These are phyloP conservation scores for Deroptyus accipitrinus DNA, from an alignment of 2,113 vertebrate genomes.

Conservation along the genomic window DNA sequence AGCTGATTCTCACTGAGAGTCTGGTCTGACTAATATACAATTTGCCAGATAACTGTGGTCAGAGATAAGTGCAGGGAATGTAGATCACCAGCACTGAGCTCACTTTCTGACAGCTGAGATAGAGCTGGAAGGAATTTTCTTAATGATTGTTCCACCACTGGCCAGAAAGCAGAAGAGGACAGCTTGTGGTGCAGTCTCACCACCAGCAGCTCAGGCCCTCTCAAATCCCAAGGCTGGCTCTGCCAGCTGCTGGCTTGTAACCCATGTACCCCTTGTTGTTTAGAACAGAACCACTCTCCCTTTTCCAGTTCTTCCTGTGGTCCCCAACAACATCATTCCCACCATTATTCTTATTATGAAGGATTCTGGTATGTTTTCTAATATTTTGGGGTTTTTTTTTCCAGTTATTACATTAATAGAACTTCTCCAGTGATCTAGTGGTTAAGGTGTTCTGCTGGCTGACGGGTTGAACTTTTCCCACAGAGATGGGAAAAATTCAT, in stretches of 20 bases:
- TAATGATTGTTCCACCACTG: not conserved
- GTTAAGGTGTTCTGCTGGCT: not conserved
- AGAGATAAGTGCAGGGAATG: not conserved
- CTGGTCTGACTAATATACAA: not conserved
- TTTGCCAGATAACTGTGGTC: not conserved
- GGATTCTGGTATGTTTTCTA: not conserved
- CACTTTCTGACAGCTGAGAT: not conserved
- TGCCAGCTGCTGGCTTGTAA: not conserved
- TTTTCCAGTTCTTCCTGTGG: not conserved
- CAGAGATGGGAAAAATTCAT: not conserved
- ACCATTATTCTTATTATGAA: not conserved
- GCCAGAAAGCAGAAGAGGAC: not conserved
- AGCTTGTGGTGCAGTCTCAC: not conserved
- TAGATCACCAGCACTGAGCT: not conserved
- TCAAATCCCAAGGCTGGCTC: not conserved
- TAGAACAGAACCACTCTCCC: not conserved
- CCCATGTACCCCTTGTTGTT: not conserved
- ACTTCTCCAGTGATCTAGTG: not conserved
- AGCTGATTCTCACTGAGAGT: not conserved
- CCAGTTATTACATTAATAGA: not conserved
- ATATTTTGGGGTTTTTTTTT: not conserved
- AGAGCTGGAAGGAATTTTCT: not conserved
- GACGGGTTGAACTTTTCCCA: not conserved
- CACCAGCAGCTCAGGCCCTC: not conserved
- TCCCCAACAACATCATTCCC: not conserved